phyloP scores from a whole-genome alignment of 2,113 vertebrate genomes.

The Silurus meridionalis region DNA sequence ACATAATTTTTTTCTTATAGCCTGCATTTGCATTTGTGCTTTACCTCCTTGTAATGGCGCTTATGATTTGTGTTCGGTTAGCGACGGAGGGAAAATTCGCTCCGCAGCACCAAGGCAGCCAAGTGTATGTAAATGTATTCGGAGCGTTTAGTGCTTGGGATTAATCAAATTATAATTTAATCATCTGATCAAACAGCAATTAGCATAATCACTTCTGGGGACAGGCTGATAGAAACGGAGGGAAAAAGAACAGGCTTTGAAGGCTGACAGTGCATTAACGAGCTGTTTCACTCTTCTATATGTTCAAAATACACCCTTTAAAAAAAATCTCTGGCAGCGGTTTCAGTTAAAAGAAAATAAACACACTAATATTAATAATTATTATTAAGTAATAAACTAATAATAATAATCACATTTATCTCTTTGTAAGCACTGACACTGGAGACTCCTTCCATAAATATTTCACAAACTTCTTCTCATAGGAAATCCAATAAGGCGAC shows the following conservation, averaged over 20 bases:
- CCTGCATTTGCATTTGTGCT: neutral
- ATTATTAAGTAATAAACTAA: too few relatives aligned
- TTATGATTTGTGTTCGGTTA: conserved; percentile 29
- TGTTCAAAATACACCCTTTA: conserved; percentile 47
- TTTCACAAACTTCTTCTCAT: neutral
- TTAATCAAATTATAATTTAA: conserved; percentile 90
- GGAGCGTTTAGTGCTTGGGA: conserved; percentile 80
- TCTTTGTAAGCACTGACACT: neutral
- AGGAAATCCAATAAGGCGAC: neutral
- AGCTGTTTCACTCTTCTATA: conserved; percentile 66
- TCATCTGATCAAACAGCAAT: conserved; percentile 95
- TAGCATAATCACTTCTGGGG: conserved; percentile 90
- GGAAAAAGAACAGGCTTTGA: conserved; percentile 71
- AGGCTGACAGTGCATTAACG: conserved; percentile 68
- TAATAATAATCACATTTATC: too few relatives aligned
- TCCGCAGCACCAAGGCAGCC: conserved; percentile 65
- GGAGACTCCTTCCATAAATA: neutral
- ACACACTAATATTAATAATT: too few relatives aligned
- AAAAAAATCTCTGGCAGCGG: neutral
- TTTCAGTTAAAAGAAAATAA: neutral
- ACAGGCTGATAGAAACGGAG: conserved; percentile 75
- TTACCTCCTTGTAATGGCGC: conserved; percentile 4
- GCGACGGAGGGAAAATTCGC: conserved; percentile 43
- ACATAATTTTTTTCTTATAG: conserved; percentile 15
- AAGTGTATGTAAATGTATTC: conserved; percentile 79